Conservation (phyloP, 1,140 invertebrate species). For the Diuraphis noxia region DNA sequence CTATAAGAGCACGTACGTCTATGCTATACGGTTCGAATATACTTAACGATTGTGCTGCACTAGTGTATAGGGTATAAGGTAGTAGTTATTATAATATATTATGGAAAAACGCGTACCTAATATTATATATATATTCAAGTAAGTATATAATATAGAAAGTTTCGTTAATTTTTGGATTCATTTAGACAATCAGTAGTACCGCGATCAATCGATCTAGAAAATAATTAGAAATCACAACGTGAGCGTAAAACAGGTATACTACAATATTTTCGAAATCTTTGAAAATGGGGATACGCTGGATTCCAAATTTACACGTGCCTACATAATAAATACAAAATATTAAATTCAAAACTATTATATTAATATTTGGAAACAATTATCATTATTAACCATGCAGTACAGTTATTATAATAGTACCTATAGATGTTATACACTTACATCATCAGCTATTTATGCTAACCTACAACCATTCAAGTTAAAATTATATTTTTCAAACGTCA, state of each 20-base stretch:
- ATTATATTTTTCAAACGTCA: neutral
- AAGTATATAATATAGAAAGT: neutral
- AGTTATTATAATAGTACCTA: neutral
- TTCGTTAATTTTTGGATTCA: neutral
- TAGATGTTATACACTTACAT: neutral
- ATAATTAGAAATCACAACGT: neutral
- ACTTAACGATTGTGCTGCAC: neutral
- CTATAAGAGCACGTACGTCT: too few species aligned
- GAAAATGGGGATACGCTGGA: neutral
- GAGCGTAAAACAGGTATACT: neutral
- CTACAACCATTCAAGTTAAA: too few species aligned
- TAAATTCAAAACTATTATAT: neutral
- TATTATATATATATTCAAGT: neutral
- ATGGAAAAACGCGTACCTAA: neutral
- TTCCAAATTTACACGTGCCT: neutral
- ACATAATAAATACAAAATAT: neutral
- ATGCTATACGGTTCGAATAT: neutral
- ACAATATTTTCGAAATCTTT: too few species aligned
- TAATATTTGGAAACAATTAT: neutral
- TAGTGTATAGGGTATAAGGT: too few species aligned
- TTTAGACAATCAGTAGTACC: too few species aligned
- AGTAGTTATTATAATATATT: neutral
- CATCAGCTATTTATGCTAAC: neutral
- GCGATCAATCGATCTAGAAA: neutral
- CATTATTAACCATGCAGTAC: neutral